These are phyloP conservation scores for Sebastes umbrosus DNA, from an alignment of 2,797 vertebrate species.

Conservation along the genomic window DNA sequence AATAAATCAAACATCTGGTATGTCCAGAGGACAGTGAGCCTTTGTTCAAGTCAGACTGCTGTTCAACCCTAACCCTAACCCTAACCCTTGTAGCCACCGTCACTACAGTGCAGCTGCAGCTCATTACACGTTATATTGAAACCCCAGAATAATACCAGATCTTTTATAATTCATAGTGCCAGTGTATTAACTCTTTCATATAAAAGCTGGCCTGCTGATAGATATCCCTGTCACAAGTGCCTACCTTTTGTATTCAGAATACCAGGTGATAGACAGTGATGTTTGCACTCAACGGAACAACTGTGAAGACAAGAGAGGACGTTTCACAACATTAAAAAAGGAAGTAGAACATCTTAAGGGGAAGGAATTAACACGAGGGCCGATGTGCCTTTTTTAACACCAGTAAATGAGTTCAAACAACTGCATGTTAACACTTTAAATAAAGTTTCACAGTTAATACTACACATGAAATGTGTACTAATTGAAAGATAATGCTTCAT, in stretches of 20 bases:
- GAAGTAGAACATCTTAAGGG: slow-evolving; percentile 53
- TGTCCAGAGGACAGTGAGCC: neutral
- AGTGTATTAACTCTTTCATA: neutral
- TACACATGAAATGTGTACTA: neutral
- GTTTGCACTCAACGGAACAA: slow-evolving; percentile 46
- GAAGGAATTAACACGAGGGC: slow-evolving; percentile 47
- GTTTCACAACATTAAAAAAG: slow-evolving; percentile 41
- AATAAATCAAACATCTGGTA: neutral
- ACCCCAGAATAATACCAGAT: neutral
- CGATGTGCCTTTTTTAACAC: neutral
- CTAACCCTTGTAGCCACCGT: neutral
- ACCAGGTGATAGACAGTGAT: neutral
- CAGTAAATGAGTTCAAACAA: neutral
- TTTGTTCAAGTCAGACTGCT: neutral
- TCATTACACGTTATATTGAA: neutral
- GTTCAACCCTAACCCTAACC: neutral
- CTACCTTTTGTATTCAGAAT: neutral
- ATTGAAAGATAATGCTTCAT: neutral
- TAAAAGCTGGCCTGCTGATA: neutral
- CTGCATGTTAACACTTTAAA: neutral
- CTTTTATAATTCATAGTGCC: neutral
- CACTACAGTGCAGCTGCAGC: neutral
- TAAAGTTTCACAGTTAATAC: neutral
- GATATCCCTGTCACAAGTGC: neutral
- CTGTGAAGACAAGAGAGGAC: slow-evolving; percentile 60